These are phyloP conservation scores for Tanytarsus gracilentus DNA, from an alignment of 2,888 invertebrate genomes.

Conservation along the genomic window DNA sequence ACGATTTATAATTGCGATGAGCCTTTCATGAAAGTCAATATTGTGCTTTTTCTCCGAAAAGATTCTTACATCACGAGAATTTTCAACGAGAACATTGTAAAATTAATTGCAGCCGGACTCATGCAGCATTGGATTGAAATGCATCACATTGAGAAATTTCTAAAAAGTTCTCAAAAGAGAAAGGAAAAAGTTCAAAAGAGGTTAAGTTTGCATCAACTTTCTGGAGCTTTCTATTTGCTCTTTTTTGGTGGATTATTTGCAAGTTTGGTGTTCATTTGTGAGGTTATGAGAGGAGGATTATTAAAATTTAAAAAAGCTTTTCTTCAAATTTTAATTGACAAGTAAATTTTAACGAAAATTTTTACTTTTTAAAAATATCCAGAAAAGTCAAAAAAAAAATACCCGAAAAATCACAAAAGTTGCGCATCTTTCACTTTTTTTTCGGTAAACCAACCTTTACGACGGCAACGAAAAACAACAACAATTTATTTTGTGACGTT, in stretches of 20 bases:
- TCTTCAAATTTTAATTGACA: too few relatives aligned
- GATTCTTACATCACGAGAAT: neutral
- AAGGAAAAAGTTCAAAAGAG: neutral
- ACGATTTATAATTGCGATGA: too few relatives aligned
- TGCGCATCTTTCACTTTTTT: too few relatives aligned
- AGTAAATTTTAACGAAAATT: too few relatives aligned
- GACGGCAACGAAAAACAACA: too few relatives aligned
- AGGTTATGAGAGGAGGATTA: too few relatives aligned
- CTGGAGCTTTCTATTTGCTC: neutral
- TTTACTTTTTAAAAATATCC: too few relatives aligned
- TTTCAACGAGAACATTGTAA: neutral
- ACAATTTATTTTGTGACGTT: too few relatives aligned
- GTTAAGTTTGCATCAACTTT: neutral
- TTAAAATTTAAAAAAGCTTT: too few relatives aligned
- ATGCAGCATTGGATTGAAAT: neutral
- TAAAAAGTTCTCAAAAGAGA: neutral
- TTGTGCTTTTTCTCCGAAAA: neutral
- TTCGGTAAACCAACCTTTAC: too few relatives aligned
- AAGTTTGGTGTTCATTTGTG: neutral
- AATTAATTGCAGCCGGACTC: neutral
- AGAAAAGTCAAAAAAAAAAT: too few relatives aligned
- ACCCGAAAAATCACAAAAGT: too few relatives aligned
- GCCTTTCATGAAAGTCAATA: neutral
- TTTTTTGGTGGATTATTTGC: neutral
- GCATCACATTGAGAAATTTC: neutral